Percentiles rank a stretch among this genome's conserved stretches.
Conservation (phyloP, 1,140 invertebrate genomes). For the Aphelinus certus region DNA sequence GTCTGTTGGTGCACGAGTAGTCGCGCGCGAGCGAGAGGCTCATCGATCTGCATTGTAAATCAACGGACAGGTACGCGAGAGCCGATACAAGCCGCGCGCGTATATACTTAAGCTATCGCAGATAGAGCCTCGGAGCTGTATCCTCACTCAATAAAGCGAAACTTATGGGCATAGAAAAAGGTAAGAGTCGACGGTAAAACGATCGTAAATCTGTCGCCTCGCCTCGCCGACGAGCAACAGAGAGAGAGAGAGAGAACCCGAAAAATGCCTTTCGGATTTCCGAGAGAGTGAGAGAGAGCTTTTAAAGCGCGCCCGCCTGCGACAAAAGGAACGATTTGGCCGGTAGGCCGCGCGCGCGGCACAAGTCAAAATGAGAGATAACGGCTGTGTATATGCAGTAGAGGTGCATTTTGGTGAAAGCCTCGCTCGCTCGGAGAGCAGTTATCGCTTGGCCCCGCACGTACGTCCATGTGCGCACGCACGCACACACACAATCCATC, state of each 20-base stretch:
- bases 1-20: no score
- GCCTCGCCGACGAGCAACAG: no score
- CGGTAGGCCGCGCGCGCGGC: neutral
- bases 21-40: neutral
- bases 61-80: neutral
- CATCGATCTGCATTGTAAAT: constrained; percentile 9
- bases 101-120: constrained; percentile 1
- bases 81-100: no score
- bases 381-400: neutral
- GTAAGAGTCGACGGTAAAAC: constrained; percentile 21
- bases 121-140: neutral
- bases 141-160: constrained; percentile 24
- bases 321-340: constrained; percentile 29
- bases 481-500: no score
- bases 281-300: constrained; percentile 23
- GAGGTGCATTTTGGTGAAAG: constrained; percentile 31
- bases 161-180: constrained; percentile 7
- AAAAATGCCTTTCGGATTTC: constrained; percentile 30
- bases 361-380: constrained; percentile 19
- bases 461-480: no score
- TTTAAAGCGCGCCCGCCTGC: constrained; percentile 10
- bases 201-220: constrained; percentile 22
- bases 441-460: no score
- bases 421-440: constrained; percentile 4
- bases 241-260: neutral